These are phyloP conservation scores for Cinclus mexicanus DNA, from an alignment of 2,113 vertebrate genomes.

Conservation along the genomic window DNA sequence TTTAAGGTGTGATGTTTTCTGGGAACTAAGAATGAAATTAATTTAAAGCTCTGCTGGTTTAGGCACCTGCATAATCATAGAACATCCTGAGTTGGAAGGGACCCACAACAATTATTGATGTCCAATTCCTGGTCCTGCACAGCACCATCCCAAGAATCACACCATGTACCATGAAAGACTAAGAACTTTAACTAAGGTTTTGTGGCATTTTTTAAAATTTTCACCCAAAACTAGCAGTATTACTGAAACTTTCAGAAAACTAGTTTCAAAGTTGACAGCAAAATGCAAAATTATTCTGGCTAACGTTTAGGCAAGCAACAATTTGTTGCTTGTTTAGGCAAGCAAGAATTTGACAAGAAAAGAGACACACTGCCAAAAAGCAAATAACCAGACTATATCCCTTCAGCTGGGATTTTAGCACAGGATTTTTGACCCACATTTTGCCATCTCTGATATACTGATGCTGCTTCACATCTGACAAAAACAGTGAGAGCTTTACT, in stretches of 20 bases:
- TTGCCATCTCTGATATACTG: neutral
- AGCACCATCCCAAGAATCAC: neutral
- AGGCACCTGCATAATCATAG: neutral
- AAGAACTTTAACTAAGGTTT: neutral
- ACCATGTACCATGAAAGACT: neutral
- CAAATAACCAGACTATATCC: neutral
- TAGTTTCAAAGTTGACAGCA: neutral
- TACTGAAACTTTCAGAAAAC: neutral
- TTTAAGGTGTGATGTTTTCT: neutral
- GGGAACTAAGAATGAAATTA: neutral
- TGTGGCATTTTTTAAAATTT: neutral
- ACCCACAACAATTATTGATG: neutral
- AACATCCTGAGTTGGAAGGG: neutral
- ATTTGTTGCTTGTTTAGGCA: neutral
- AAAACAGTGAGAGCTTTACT: neutral
- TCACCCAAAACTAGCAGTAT: neutral
- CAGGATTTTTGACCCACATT: neutral
- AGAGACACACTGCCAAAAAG: neutral
- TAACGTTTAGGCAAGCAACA: neutral
- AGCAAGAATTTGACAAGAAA: neutral
- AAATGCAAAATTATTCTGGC: neutral
- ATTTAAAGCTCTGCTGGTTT: neutral
- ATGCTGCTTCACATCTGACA: neutral
- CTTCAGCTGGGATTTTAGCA: neutral
- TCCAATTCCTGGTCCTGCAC: neutral